Percentiles rank a stretch among this genome's conserved stretches.
Conservation (phyloP, 1,140 invertebrate species). For the Thrips palmi region DNA sequence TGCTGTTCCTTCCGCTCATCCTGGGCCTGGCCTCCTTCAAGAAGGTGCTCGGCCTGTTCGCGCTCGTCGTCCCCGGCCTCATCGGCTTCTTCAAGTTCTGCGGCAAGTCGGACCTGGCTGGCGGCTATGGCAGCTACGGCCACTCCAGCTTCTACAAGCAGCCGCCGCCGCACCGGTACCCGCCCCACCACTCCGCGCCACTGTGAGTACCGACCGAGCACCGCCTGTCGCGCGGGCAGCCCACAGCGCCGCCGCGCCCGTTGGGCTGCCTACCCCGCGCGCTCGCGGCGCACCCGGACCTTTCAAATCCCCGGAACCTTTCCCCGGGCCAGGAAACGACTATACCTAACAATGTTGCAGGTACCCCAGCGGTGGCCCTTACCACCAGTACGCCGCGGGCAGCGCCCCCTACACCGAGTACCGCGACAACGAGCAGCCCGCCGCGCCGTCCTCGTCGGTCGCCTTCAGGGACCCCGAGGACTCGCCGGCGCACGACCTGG, state of each 20-base stretch:
- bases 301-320: slow-evolving; percentile 26
- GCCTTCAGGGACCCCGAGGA: slow-evolving; percentile 20
- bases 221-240: slow-evolving; percentile 10
- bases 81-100: slow-evolving; percentile 68
- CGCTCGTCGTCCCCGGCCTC: slow-evolving; percentile 50
- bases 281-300: slow-evolving; percentile 28
- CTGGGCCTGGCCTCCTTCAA: slow-evolving; percentile 64
- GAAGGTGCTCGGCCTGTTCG: slow-evolving; percentile 58
- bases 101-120: slow-evolving; percentile 29
- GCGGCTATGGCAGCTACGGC: slow-evolving; percentile 24
- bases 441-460: neutral
- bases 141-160: slow-evolving; percentile 24
- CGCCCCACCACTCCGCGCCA: slow-evolving; percentile 34
- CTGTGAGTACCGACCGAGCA: neutral
- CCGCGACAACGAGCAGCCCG: neutral
- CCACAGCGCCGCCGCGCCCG: slow-evolving; percentile 7
- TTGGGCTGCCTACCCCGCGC: slow-evolving; percentile 18
- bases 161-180: slow-evolving; percentile 12
- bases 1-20: slow-evolving; percentile 61
- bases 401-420: slow-evolving; percentile 18
- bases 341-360: slow-evolving; percentile 2
- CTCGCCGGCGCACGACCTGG: slow-evolving; percentile 42
- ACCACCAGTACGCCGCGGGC: slow-evolving; percentile 13
- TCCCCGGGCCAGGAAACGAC: slow-evolving; percentile 12
- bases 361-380: neutral